phyloP scores from a whole-genome alignment of 2,113 vertebrate genomes.

The Glareola pratincola region DNA sequence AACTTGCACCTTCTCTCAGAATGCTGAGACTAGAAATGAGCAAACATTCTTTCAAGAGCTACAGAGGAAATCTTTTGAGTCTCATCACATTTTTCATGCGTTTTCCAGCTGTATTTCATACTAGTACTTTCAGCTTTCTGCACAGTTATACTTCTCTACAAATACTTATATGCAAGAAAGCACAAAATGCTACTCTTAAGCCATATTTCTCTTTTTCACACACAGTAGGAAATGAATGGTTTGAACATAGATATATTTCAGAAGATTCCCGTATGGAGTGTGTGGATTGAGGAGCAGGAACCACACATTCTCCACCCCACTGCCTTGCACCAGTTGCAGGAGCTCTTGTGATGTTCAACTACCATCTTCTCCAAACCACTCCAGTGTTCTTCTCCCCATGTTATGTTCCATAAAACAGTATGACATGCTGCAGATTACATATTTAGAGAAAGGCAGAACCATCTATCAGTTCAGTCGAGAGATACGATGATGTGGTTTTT shows the following conservation, averaged over 20 bases:
- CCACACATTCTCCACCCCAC: neutral
- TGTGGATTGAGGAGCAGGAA: neutral
- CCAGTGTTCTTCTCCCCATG: neutral
- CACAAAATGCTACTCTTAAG: neutral
- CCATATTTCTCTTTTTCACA: neutral
- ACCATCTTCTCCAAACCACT: neutral
- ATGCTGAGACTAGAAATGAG: neutral
- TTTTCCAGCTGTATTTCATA: neutral
- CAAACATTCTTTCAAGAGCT: neutral
- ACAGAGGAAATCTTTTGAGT: neutral
- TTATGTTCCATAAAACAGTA: neutral
- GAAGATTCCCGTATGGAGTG: neutral
- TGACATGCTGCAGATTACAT: neutral
- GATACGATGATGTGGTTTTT: neutral
- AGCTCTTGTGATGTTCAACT: rapidly evolving
- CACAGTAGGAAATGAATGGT: neutral
- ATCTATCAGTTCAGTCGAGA: neutral
- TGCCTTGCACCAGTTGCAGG: neutral
- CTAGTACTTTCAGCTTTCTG: neutral
- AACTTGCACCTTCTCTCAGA: neutral
- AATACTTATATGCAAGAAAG: neutral
- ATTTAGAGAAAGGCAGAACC: neutral
- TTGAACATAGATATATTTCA: neutral
- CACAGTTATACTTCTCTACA: neutral
- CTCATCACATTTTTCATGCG: neutral